phyloP scores from a whole-genome alignment of 2,888 invertebrate genomes.

The Ferrisia virgata region DNA sequence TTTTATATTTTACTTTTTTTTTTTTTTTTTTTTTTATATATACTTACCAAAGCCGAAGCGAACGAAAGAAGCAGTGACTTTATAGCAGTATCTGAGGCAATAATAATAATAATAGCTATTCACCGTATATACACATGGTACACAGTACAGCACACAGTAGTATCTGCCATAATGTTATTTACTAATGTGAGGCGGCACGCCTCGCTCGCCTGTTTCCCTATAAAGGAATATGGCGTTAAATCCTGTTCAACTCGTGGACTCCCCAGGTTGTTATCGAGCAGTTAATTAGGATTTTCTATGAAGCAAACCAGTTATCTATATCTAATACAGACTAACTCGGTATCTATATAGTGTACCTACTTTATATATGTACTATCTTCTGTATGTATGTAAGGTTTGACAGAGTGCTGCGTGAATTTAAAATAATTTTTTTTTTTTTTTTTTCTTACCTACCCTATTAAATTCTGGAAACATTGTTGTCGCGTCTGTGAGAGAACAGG shows the following conservation, averaged over 20 bases:
- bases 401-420: neutral
- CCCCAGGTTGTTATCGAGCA: slow-evolving; percentile 33
- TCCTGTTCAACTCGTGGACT: slow-evolving; percentile 37
- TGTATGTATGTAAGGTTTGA: too few relatives aligned
- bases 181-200: slow-evolving; percentile 18
- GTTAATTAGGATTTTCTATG: slow-evolving; percentile 33
- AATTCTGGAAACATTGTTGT: slow-evolving; percentile 5
- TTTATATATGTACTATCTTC: too few relatives aligned
- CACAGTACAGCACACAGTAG: neutral
- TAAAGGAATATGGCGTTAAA: slow-evolving; percentile 30
- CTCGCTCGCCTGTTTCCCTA: slow-evolving; percentile 28
- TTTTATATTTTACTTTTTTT: too few relatives aligned
- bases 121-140: neutral
- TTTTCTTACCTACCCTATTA: neutral
- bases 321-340: neutral
- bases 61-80: too few relatives aligned
- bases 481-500: neutral
- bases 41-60: too few relatives aligned
- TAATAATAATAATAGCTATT: too few relatives aligned
- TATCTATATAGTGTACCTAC: neutral
- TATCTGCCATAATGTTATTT: neutral
- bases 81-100: too few relatives aligned
- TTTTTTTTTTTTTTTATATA: too few relatives aligned
- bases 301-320: slow-evolving; percentile 21
- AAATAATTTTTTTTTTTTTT: neutral